Evolutionary conservation across 2,113 vertebrate species (phyloP), one percentile per base, ranked within the genome.

Genomic region (Centropristis striata): DNA sequence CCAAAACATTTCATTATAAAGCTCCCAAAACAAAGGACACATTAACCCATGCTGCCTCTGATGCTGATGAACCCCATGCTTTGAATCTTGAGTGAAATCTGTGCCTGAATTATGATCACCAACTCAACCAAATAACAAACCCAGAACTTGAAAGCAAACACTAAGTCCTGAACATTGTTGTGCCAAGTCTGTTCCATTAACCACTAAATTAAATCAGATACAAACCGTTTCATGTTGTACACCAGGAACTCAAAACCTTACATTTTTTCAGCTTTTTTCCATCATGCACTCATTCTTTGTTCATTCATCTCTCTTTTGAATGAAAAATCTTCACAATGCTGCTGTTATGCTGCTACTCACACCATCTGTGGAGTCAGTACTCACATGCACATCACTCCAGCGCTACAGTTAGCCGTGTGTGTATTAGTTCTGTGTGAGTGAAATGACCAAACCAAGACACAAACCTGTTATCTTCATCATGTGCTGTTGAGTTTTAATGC

Each of bases 301-400:
- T 59, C 27, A 25, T 42, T 75, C 25, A 4, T 41, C 23, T 10
- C 20, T 68, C 25, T 16, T 60, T 25, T 57, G 32, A 36, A 14
- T 16, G 39, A 46, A 44, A 41, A 44, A 27, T 12, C 25, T 25
- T 59, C n/a, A 41, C 36, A 44, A 57, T 71, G 55, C 37, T 36
- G 64, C 71, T 15, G 55, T 58, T 39, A 46, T 14, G 53, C 58
- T 69, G 60, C 41, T 37, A 5, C 55, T 55, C 57, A 64, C 51
- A 54, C 53, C 9, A 1, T 41, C 27, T 53, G 81, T 83, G 83
- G 32, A 47, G 77, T 68, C 82, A 75, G 84, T 71, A 60, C 47
- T 82, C 66, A 27, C 86, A 91, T 90, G 90, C 92, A 89, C 12
- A 3, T 51, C 75, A 58, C 42, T 72, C 49, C 13, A 13, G 68